These are phyloP conservation scores for Stomatorhinus walkeri DNA, from an alignment of 2,797 vertebrate species.

Conservation along the genomic window DNA sequence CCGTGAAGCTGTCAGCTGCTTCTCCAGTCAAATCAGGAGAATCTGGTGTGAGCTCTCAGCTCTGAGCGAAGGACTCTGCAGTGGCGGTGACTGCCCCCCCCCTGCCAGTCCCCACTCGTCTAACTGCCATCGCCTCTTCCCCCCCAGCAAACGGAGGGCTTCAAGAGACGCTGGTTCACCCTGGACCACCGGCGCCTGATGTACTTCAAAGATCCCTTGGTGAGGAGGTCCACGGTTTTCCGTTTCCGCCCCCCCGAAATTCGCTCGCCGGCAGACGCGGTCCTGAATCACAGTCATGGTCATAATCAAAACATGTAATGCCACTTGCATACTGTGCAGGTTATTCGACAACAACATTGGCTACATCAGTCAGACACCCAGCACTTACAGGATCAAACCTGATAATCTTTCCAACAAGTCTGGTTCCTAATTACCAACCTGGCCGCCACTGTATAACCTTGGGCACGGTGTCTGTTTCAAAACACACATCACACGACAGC, in stretches of 20 bases:
- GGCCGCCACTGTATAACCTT: background rate
- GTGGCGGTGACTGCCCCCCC: background rate
- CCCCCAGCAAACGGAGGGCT: slow-evolving; percentile 75
- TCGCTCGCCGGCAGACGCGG: background rate
- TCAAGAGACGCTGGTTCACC: slow-evolving; percentile 89
- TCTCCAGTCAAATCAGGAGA: background rate
- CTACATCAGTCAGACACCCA: background rate
- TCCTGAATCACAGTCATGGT: background rate
- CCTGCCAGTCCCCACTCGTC: too few species aligned
- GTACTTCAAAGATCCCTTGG: slow-evolving; percentile 89
- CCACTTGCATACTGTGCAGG: background rate
- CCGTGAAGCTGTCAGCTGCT: background rate
- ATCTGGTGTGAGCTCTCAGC: background rate
- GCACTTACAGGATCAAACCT: background rate
- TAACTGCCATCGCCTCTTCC: background rate
- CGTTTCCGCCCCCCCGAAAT: background rate
- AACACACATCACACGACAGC: background rate
- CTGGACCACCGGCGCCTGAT: slow-evolving; percentile 80
- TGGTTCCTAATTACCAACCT: background rate
- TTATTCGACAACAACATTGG: background rate
- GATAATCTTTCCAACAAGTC: background rate
- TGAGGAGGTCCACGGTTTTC: slow-evolving; percentile 36
- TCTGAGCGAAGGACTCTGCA: background rate
- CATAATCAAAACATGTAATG: background rate
- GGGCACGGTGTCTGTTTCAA: background rate